Evolutionary conservation across 2,797 vertebrate genomes (phyloP).

Genomic region (Petrocephalus sullivani): DNA sequence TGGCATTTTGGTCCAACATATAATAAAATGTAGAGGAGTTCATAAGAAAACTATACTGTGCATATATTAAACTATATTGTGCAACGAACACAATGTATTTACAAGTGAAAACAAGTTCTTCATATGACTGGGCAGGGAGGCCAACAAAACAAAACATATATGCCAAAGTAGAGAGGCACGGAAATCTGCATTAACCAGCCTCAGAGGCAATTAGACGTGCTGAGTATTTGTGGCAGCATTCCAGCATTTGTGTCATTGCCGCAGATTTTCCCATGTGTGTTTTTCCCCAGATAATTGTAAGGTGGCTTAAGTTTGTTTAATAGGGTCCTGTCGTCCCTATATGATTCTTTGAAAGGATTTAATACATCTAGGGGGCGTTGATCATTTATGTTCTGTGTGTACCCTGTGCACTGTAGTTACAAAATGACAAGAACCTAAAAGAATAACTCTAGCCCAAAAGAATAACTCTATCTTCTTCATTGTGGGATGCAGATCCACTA

Average conservation of each 20-base stretch:
- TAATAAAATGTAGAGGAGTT: too few relatives aligned
- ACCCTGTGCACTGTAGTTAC: background rate
- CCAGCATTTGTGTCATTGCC: background rate
- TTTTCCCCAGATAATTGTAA: background rate
- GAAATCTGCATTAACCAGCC: background rate
- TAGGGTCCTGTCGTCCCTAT: background rate
- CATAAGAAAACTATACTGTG: too few relatives aligned
- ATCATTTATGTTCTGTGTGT: background rate
- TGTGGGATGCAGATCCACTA: constrained; percentile 40
- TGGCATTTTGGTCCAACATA: background rate
- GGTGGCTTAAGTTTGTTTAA: background rate
- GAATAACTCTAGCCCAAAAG: constrained; percentile 32
- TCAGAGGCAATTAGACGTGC: background rate
- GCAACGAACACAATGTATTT: background rate
- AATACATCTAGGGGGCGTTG: background rate
- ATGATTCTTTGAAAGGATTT: background rate
- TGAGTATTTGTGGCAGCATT: background rate
- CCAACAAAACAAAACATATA: background rate
- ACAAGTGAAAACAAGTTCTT: background rate
- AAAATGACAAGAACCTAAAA: background rate
- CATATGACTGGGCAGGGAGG: background rate
- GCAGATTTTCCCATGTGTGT: background rate
- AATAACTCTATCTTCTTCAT: constrained; percentile 38
- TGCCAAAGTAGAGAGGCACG: background rate
- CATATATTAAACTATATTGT: too few relatives aligned